phyloP scores from a whole-genome alignment of 35 echinoderm and acorn worm genomes.

The Strongylocentrotus purpuratus region DNA sequence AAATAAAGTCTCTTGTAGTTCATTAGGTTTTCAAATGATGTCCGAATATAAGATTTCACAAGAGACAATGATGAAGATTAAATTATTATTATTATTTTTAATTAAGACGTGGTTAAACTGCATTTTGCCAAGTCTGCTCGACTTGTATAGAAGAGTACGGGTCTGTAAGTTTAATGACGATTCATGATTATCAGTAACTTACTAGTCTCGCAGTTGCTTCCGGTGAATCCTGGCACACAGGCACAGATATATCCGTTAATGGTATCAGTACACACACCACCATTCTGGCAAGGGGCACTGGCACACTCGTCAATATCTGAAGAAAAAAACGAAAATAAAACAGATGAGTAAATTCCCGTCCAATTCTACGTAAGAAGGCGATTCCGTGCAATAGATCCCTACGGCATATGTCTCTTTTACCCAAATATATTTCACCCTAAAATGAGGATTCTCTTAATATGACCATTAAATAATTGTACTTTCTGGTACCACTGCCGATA shows the following conservation, averaged over 20 bases:
- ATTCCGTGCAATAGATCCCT: background rate
- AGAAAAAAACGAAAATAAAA: background rate
- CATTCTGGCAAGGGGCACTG: conserved; percentile 74
- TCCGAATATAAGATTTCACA: too few species aligned
- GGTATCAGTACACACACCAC: conserved; percentile 71
- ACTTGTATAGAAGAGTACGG: background rate
- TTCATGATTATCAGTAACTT: background rate
- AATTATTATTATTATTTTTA: background rate
- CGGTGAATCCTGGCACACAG: conserved; percentile 60
- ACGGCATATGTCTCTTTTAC: background rate
- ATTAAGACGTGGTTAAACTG: background rate
- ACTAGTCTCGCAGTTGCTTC: conserved; percentile 66
- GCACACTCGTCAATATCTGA: conserved; percentile 90
- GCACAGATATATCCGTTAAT: conserved; percentile 67
- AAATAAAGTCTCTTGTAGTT: too few species aligned
- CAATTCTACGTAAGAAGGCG: too few species aligned
- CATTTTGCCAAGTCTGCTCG: background rate
- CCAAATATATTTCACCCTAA: background rate
- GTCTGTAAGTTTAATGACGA: background rate
- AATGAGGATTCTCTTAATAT: background rate
- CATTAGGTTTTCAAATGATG: too few species aligned
- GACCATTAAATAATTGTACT: background rate
- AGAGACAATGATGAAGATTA: background rate
- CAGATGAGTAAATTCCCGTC: background rate
- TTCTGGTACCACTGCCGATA: too few species aligned